Base-by-base conservation (phyloP, 2,888 invertebrate species). In the Agrochola circellaris region DNA sequence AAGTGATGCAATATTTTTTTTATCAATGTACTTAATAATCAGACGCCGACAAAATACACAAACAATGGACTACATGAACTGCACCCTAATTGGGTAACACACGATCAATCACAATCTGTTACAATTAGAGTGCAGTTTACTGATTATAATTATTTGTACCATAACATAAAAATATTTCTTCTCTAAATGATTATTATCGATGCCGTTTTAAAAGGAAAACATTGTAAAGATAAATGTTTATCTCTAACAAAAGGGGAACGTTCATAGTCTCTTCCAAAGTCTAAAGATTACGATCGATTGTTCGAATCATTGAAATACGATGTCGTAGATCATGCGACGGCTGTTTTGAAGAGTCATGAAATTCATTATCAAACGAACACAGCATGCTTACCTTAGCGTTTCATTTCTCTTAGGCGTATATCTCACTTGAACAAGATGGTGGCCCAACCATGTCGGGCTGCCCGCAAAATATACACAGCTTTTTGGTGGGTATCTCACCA, bases 381-480 rank as follows among this genome's bases (percentile, higher is more conserved):
- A 76, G 26, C 15, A 51, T 77, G 77, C 83, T 85, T 71, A 81
- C 75, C 79, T 76, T 11, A 66, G 77, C 26, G 69, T 67, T 73
- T 61, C 62, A 26, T 51, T 64, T 60, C 51, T 82, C 58, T 30
- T 30, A 60, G n/a, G n/a, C 5, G 5, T 54, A 23, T 3, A 51
- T 23, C 20, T 20, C 51, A 51, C 3, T 51, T 9, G 51, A 3
- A 51, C 23, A 51, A 3, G 23, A 51, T 23, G 23, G 23, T 23
- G 20, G 20, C 20, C 1, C 20, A 51, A 51, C 9, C 20, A 23
- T 23, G 51, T 23, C 20, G 7, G 8, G 20, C 51, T 20, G 51
- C 8, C n/a, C n/a, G n/a, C n/a, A n/a, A 51, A 51, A 51, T 20
- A 51, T 54, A 23, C 54, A 54, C 23, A 54, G 54, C 54, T 23